These are phyloP conservation scores for Drosophila silvestris DNA, from an alignment of 2,888 invertebrate genomes.

Conservation along the genomic window DNA sequence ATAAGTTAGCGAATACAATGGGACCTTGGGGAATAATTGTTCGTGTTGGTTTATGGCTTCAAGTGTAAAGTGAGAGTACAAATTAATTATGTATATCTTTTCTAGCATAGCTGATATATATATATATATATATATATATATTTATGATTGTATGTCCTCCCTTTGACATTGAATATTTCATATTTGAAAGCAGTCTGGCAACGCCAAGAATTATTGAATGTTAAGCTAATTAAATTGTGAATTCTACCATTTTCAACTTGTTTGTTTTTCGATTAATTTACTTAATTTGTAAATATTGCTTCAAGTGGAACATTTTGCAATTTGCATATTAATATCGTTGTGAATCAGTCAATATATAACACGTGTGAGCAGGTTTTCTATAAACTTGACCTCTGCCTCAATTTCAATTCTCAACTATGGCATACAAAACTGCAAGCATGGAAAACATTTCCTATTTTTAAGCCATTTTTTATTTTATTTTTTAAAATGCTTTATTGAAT, in stretches of 20 bases:
- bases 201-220: not conserved
- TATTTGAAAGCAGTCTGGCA: not conserved
- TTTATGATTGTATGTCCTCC: not conserved
- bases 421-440: not conserved
- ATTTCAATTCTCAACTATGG: not conserved
- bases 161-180: not conserved
- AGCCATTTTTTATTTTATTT: too few relatives aligned
- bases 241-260: not conserved
- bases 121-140: not conserved
- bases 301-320: not conserved
- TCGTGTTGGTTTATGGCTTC: constrained; percentile 37
- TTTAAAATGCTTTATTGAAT: not conserved
- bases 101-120: not conserved
- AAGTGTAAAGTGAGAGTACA: constrained; percentile 15
- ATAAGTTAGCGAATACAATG: constrained; percentile 29
- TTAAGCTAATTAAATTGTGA: not conserved
- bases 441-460: too few relatives aligned
- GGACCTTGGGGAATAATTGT: constrained; percentile 39
- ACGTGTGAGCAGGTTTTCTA: not conserved
- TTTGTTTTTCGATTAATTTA: not conserved
- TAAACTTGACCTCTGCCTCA: not conserved
- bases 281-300: not conserved
- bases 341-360: not conserved
- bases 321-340: not conserved
- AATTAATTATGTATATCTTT: constrained; percentile 26